Evolutionary conservation across 2,888 invertebrate genomes (phyloP).

Genomic region (Xiphydria camelus): DNA sequence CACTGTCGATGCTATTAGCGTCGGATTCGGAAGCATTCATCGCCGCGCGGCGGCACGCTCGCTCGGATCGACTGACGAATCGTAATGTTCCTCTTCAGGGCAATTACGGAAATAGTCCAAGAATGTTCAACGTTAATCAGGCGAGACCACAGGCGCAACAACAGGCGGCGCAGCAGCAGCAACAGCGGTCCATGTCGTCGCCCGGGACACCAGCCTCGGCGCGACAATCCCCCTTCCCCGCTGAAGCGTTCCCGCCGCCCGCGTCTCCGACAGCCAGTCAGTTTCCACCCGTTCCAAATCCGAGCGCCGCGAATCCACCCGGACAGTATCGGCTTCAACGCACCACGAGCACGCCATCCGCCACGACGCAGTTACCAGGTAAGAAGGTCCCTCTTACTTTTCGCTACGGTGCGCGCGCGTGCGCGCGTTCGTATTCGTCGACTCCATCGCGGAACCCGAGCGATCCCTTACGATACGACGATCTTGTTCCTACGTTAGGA

Average conservation of each 20-base stretch:
- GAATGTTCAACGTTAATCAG: constrained; percentile 56
- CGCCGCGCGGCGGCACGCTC: neutral
- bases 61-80: too few species aligned
- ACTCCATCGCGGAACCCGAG: too few species aligned
- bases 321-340: constrained; percentile 65
- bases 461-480: too few species aligned
- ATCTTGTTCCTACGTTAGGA: too few species aligned
- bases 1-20: neutral
- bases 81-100: constrained; percentile 34
- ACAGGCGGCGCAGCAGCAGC: constrained; percentile 66
- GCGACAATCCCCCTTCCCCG: constrained; percentile 63
- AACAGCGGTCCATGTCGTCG: constrained; percentile 83
- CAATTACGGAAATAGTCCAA: constrained; percentile 52
- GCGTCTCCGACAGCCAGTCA: constrained; percentile 61
- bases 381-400: too few species aligned
- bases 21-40: neutral
- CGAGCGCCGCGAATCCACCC: constrained; percentile 52
- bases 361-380: constrained; percentile 67
- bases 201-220: constrained; percentile 60
- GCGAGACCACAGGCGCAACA: constrained; percentile 57
- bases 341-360: constrained; percentile 62
- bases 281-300: constrained; percentile 50
- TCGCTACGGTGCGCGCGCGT: too few species aligned
- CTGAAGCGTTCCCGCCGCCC: constrained; percentile 61
- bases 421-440: neutral